These are phyloP conservation scores for Galeopsomyia nigrocyanea DNA, from an alignment of 2,888 invertebrate species.

Conservation along the genomic window DNA sequence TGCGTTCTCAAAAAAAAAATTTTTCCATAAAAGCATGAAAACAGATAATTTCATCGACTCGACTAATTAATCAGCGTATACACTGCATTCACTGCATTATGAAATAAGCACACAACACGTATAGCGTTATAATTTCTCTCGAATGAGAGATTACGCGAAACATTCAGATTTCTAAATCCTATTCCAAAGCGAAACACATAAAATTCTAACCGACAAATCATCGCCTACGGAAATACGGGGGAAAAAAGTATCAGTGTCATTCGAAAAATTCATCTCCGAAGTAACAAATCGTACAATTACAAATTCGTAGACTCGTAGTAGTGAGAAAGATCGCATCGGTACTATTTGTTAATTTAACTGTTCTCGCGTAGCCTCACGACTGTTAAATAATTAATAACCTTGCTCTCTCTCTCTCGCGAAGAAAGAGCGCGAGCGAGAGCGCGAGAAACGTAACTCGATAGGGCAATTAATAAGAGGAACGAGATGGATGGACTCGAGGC, in stretches of 20 bases:
- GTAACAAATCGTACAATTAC: slow-evolving; percentile 19
- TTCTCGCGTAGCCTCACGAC: slow-evolving; percentile 5
- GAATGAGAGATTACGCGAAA: too few species aligned
- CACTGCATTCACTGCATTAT: neutral
- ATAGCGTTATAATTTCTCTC: too few species aligned
- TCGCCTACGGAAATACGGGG: too few species aligned
- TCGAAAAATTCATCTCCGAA: neutral
- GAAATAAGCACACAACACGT: neutral
- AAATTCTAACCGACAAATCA: too few species aligned
- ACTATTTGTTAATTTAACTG: slow-evolving; percentile 41
- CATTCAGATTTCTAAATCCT: too few species aligned
- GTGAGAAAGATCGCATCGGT: slow-evolving; percentile 8
- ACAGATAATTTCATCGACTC: too few species aligned
- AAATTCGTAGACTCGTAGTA: neutral
- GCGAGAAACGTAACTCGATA: slow-evolving; percentile 41
- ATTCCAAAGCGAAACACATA: too few species aligned
- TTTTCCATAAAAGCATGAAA: too few species aligned
- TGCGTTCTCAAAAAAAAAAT: too few species aligned
- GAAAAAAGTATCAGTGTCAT: too few species aligned
- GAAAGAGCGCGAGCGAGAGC: neutral
- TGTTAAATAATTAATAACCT: slow-evolving; percentile 37
- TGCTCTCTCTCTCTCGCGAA: too few species aligned
- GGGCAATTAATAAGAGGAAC: slow-evolving; percentile 42
- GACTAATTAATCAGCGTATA: neutral
- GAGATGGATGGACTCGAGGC: slow-evolving; percentile 40